Conservation (phyloP, 2,113 vertebrate genomes). For the Nicator chloris region DNA sequence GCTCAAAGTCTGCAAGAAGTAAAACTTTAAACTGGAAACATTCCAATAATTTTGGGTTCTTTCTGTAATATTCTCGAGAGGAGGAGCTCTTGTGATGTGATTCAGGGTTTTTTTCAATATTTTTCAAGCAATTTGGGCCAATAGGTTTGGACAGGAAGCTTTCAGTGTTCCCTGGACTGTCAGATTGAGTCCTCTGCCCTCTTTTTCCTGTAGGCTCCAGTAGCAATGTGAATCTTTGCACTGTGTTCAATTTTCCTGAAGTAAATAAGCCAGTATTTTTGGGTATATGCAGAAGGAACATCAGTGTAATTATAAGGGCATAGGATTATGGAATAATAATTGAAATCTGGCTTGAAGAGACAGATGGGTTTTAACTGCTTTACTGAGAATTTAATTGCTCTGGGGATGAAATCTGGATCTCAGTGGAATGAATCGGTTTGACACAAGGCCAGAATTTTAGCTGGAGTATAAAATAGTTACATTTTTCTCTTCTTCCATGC, state of each 20-base stretch:
- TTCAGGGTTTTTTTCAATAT: fast-evolving
- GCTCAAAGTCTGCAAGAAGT: not conserved
- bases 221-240: not conserved
- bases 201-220: not conserved
- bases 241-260: not conserved
- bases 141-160: not conserved
- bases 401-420: not conserved
- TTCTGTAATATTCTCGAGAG: not conserved
- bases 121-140: not conserved
- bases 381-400: slow-evolving; percentile 14
- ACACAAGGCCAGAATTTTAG: not conserved
- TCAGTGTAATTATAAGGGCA: not conserved
- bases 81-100: not conserved
- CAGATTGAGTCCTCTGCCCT: not conserved
- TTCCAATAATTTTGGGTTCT: not conserved
- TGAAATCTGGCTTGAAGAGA: not conserved
- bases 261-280: not conserved
- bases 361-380: slow-evolving; percentile 22
- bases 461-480: fast-evolving
- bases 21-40: not conserved
- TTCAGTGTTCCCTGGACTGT: not conserved
- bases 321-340: not conserved
- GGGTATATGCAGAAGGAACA: not conserved
- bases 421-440: not conserved
- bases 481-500: not conserved